phyloP scores from a whole-genome alignment of 2,888 invertebrate genomes.

The Pasiphila rectangulata region DNA sequence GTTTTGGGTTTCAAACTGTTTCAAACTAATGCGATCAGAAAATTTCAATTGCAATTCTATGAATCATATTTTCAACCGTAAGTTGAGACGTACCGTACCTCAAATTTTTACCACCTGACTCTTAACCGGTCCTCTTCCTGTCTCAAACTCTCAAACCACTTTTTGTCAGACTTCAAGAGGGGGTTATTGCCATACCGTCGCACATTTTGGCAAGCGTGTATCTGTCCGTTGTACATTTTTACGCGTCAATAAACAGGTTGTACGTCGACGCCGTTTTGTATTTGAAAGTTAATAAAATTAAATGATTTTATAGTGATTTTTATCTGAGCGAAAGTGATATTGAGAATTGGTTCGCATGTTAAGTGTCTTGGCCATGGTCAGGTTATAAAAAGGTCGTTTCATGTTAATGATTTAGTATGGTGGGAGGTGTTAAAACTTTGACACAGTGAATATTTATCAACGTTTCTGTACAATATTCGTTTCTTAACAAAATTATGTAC shows the following conservation, averaged over 20 bases:
- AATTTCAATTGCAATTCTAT: too few species aligned
- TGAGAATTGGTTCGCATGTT: background rate
- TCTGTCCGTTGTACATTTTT: conserved; percentile 25
- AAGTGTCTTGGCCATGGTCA: background rate
- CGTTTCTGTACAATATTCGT: too few species aligned
- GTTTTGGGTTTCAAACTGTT: too few species aligned
- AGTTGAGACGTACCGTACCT: background rate
- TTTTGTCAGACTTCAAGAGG: conserved; percentile 22
- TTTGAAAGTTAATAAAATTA: conserved; percentile 8
- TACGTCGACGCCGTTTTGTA: background rate
- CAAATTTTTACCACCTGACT: background rate
- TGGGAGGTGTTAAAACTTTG: too few species aligned
- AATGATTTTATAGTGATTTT: conserved; percentile 2
- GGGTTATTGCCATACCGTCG: conserved; percentile 15
- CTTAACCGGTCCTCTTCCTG: conserved; percentile 28
- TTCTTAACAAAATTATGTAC: too few species aligned
- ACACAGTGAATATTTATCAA: too few species aligned
- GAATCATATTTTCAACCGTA: too few species aligned
- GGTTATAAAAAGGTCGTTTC: too few species aligned
- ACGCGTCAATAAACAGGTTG: conserved; percentile 15
- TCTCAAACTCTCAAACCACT: conserved; percentile 25
- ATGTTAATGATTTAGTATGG: too few species aligned
- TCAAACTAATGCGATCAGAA: too few species aligned
- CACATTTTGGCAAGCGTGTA: conserved; percentile 17
- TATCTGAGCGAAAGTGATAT: conserved; percentile 1